Base-by-base conservation (phyloP, 1,140 invertebrate species). In the Drosophila azteca region DNA sequence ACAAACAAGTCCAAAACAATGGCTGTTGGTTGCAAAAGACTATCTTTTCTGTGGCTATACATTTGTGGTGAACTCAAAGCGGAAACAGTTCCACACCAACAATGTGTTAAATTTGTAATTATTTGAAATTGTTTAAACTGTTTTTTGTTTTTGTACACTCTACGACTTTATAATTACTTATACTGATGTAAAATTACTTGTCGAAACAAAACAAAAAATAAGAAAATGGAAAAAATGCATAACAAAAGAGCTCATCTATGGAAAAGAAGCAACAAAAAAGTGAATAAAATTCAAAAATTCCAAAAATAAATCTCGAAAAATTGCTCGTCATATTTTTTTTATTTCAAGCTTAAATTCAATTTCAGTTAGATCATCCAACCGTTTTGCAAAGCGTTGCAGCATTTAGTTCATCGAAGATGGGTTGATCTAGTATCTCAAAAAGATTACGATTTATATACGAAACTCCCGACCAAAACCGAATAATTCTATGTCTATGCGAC, bases 251-350 rank as follows among this genome's bases (percentile, higher is more conserved):
- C 68, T 85, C 53, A 73, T 26, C 20, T 17, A 71, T 46, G 57
- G 57, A 70, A 73, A 77, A 84, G 69, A 84, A 85, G 72, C 71
- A 69, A 66, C 57, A 66, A 59, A 75, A 78, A 79, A 74, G 62
- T 64, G n/a, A 70, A 77, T 79, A 73, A 87, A 87, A 81, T 60
- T 46, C 49, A 15, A 64, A 66, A 35, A 67, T 64, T 87, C 58
- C 50, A 81, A 65, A 35, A 74, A 87, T 87, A 85, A 85, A 87
- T 87, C 58, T 71, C 78, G 68, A 85, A 85, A 85, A 64, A 81
- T 70, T 81, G 73, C 58, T 74, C 65, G 53, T 66, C 59, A 87
- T 74, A 87, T 78, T 85, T 74, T 62, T 62, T 84, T 85, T 85
- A 85, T 85, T 85, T 81, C 67, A 84, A 85, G 82, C 60, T 61